Conservation (phyloP, 1,140 invertebrate genomes). For the Bilobella aurantiaca region DNA sequence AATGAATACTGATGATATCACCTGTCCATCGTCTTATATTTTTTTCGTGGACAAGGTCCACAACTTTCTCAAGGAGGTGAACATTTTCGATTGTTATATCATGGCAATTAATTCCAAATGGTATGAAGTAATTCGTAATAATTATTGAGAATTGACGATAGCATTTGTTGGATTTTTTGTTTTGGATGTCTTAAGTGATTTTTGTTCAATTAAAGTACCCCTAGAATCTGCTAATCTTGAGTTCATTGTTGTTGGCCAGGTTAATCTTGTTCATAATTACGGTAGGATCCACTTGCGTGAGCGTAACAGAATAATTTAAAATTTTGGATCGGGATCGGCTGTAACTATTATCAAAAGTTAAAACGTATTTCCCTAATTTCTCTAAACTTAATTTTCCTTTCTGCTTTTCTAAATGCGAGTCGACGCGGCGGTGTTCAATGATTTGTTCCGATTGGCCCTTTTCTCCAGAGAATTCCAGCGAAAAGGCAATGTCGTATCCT, state of each 20-base stretch:
- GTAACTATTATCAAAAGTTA: constrained; percentile 8
- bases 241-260: background rate
- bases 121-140: too few relatives aligned
- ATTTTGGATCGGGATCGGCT: background rate
- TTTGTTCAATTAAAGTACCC: too few relatives aligned
- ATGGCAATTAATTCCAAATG: too few relatives aligned
- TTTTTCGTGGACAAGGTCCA: too few relatives aligned
- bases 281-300: background rate
- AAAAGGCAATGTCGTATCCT: constrained; percentile 6
- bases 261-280: background rate
- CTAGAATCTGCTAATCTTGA: background rate
- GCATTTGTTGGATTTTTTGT: too few relatives aligned
- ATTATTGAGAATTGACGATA: too few relatives aligned
- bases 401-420: background rate
- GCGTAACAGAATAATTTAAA: background rate
- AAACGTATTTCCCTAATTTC: background rate
- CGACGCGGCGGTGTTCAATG: background rate
- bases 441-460: background rate
- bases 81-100: too few relatives aligned
- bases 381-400: background rate
- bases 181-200: too few relatives aligned
- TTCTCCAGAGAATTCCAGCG: background rate
- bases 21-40: too few relatives aligned
- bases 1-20: too few relatives aligned
- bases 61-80: too few relatives aligned